phyloP scores from a whole-genome alignment of 2,113 vertebrate species.

The Genyomyrus donnyi region DNA sequence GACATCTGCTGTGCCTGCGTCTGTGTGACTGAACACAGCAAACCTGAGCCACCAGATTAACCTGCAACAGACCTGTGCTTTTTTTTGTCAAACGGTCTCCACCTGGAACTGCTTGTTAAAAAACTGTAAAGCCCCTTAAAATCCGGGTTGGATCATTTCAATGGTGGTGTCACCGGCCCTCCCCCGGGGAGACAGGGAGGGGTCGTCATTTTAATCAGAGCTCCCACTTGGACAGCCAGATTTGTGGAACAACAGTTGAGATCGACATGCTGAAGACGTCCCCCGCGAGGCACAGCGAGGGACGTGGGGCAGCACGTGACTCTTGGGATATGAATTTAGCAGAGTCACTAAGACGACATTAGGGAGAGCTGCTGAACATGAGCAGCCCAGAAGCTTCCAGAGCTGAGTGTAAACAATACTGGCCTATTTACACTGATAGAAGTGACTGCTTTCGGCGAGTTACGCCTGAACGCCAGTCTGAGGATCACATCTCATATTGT shows the following conservation, averaged over 20 bases:
- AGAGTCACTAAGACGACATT: constrained; percentile 52
- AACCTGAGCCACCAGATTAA: neutral
- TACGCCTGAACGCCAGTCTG: neutral
- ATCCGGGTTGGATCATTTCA: neutral
- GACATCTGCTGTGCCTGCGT: neutral
- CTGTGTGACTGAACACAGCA: neutral
- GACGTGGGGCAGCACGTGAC: neutral
- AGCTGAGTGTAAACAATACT: constrained; percentile 10
- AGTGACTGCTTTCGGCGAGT: neutral
- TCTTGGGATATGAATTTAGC: constrained; percentile 46
- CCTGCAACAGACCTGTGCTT: neutral
- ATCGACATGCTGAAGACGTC: neutral
- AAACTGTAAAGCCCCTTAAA: neutral
- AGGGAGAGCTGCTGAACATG: constrained; percentile 37
- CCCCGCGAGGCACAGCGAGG: neutral
- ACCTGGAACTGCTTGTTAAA: neutral
- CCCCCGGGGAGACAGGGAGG: neutral
- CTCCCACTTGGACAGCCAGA: neutral
- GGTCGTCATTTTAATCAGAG: neutral
- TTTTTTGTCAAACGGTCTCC: neutral
- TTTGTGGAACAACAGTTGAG: neutral
- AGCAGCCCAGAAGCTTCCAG: neutral
- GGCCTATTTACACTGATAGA: neutral
- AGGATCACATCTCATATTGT: neutral
- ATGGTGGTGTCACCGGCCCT: neutral